phyloP scores from a whole-genome alignment of 2,888 invertebrate species.

The Pteria penguin region DNA sequence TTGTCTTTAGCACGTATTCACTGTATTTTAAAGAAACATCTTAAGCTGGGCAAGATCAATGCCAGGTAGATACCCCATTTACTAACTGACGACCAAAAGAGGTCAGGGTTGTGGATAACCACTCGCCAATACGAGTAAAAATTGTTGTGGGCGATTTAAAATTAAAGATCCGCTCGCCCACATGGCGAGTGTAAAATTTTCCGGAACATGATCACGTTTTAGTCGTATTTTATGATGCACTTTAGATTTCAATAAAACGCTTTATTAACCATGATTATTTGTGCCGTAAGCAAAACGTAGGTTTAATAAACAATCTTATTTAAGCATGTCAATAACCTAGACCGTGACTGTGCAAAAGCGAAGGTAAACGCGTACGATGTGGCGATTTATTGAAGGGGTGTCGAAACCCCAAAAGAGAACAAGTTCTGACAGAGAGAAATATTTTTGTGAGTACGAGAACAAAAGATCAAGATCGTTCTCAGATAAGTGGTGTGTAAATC shows the following conservation, averaged over 20 bases:
- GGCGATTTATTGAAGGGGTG: slow-evolving; percentile 6
- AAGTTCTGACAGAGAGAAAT: too few relatives aligned
- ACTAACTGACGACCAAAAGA: not conserved
- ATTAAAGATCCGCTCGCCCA: not conserved
- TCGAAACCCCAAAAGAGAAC: not conserved
- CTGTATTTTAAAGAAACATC: not conserved
- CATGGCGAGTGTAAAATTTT: too few relatives aligned
- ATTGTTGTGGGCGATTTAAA: not conserved
- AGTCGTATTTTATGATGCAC: too few relatives aligned
- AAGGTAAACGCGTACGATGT: too few relatives aligned
- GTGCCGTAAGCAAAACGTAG: slow-evolving; percentile 3
- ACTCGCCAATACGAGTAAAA: not conserved
- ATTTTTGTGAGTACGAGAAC: too few relatives aligned
- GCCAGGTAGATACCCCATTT: slow-evolving; percentile 1
- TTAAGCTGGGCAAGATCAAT: not conserved
- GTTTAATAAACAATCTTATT: too few relatives aligned
- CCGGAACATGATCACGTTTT: too few relatives aligned
- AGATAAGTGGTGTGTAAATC: not conserved
- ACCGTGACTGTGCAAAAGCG: not conserved
- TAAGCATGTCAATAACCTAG: not conserved
- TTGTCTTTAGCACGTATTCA: too few relatives aligned
- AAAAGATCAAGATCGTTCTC: not conserved
- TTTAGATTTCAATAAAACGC: too few relatives aligned
- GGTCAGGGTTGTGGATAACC: slow-evolving; percentile 8
- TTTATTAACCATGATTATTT: not conserved